Evolutionary conservation across 2,113 vertebrate species (phyloP), one percentile per base, ranked within the genome.

Genomic region (Caranx melampygus): DNA sequence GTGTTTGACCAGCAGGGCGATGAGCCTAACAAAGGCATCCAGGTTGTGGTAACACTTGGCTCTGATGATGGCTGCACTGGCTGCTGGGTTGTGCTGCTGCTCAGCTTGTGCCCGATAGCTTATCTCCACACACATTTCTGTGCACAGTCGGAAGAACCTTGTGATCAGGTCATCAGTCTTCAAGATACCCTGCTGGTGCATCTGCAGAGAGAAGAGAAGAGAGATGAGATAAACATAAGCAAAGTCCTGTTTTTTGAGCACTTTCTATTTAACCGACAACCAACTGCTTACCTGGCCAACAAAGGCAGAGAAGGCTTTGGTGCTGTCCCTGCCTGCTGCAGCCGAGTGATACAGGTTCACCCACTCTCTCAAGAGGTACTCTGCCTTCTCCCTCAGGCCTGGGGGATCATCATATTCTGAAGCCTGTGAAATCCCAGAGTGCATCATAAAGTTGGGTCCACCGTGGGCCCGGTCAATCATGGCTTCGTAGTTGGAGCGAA

Each of bases 391-490:
- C 87, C 98, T 94, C 90, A 99, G 94, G 81, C 98, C 98, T 3
- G 98, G 98, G 0, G 98, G 98, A 84, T 99, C 98, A 72, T 99
- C 98, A 0, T 99, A 99, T 84, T 99, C 98, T 4, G 98, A 99
- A 8, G 98, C 98, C 92, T 99, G 98, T 13, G 98, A 99, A 74
- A 99, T 99, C 83, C 98, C 98, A 88, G 98, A 99, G 91, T 99
- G 98, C 98, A 99, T 99, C 98, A 99, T 99, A 90, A 99, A 99
- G 93, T 99, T 99, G 31, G 98, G 98, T 55, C 98, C 98, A 31
- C 98, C 98, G 0, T 99, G 98, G 82, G 98, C 97, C 74, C 98
- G 96, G 88, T 99, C 98, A 87, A 99, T 98, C 98, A 99, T 99
- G 59, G 98, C 97, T 92, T 99, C 98, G 3, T 99, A 99, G 93